A percentile compares a stretch with the other conserved stretches of the same genome.
These are phyloP conservation scores for Alcis repandata DNA, from an alignment of 2,888 invertebrate species.

Conservation along the genomic window DNA sequence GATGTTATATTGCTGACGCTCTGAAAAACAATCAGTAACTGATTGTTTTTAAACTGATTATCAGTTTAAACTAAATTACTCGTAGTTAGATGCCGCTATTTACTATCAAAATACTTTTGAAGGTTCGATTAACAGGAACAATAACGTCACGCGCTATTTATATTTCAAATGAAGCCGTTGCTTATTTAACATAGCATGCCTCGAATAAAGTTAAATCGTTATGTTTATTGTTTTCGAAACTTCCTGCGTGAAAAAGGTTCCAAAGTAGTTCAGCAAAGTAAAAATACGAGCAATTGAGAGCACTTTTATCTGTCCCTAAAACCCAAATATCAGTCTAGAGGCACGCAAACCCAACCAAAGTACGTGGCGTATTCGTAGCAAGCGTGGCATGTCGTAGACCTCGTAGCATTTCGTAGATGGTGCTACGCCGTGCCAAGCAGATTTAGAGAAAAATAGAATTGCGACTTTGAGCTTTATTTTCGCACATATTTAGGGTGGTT, in stretches of 20 bases:
- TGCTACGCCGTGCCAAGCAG: constrained; percentile 43
- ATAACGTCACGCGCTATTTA: not conserved
- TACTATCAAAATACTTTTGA: no score
- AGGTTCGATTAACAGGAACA: no score
- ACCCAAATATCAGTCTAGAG: constrained; percentile 19
- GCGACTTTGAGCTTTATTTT: not conserved
- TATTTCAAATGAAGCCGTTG: not conserved
- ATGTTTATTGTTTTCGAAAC: not conserved
- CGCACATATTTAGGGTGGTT: not conserved
- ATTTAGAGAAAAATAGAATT: constrained; percentile 10
- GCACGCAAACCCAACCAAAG: constrained; percentile 23
- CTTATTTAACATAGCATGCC: not conserved
- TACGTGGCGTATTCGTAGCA: constrained; percentile 28
- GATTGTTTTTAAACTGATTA: no score
- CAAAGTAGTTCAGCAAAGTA: constrained; percentile 12
- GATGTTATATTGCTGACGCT: no score
- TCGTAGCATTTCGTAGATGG: constrained; percentile 40
- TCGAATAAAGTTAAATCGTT: constrained; percentile 1
- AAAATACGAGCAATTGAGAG: constrained; percentile 18
- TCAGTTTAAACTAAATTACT: no score
- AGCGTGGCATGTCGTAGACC: constrained; percentile 37
- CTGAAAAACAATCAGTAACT: no score
- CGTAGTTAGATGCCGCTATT: no score
- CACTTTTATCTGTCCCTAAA: constrained; percentile 26
- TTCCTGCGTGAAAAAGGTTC: not conserved